Conservation (phyloP, 2,888 invertebrate genomes). For the Choristoneura rosaceana region DNA sequence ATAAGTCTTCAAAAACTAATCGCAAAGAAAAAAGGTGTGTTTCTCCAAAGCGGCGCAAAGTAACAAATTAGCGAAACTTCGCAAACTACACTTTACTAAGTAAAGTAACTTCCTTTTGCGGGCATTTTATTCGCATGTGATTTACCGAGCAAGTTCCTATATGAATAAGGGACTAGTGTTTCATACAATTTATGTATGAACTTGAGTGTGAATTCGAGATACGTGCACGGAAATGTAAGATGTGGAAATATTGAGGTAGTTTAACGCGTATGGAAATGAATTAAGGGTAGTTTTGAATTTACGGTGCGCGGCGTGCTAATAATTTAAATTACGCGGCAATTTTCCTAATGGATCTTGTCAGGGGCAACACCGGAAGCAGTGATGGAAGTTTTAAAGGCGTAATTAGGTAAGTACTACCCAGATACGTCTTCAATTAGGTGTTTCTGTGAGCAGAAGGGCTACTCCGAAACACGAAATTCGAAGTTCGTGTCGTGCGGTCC, state of each 20-base stretch:
- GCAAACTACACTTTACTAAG: slow-evolving; percentile 36
- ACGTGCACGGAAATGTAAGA: slow-evolving; percentile 21
- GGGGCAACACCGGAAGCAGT: background rate
- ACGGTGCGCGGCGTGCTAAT: background rate
- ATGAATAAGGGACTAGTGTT: slow-evolving; percentile 36
- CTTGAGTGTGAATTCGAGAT: slow-evolving; percentile 26
- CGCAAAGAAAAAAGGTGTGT: slow-evolving; percentile 8
- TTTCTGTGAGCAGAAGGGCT: too few relatives aligned
- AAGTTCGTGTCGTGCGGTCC: too few relatives aligned
- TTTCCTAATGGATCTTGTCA: background rate
- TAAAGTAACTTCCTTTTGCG: slow-evolving; percentile 22
- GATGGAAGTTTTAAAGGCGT: background rate
- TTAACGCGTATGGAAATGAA: slow-evolving; percentile 23
- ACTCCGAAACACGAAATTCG: too few relatives aligned
- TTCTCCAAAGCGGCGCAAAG: background rate
- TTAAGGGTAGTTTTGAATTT: slow-evolving; percentile 10
- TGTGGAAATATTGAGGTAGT: slow-evolving; percentile 18
- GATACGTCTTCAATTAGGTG: too few relatives aligned
- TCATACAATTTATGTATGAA: slow-evolving; percentile 33
- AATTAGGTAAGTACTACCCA: too few relatives aligned
- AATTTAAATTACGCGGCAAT: slow-evolving; percentile 4
- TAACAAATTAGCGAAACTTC: slow-evolving; percentile 34
- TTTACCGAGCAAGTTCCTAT: slow-evolving; percentile 26
- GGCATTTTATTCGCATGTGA: slow-evolving; percentile 31
- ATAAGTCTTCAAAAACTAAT: too few relatives aligned